phyloP scores from a whole-genome alignment of 2,888 invertebrate species.

The Drosophila nigritarsus region DNA sequence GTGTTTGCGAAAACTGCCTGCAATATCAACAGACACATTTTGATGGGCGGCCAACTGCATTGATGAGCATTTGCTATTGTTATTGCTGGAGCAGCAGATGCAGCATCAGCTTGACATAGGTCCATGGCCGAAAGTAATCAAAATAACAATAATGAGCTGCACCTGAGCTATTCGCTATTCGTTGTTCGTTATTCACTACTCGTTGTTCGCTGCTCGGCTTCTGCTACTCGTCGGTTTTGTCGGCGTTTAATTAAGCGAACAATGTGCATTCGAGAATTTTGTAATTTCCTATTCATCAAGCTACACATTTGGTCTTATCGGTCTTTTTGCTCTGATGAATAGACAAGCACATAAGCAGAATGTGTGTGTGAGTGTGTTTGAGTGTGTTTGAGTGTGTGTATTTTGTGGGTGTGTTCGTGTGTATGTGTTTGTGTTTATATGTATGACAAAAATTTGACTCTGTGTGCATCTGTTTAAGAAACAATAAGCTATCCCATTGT shows the following conservation, averaged over 20 bases:
- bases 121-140: constrained; percentile 38
- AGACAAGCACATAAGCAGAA: constrained; percentile 34
- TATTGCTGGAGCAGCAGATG: constrained; percentile 19
- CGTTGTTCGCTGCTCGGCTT: neutral
- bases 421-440: neutral
- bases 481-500: constrained; percentile 71
- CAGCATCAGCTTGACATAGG: constrained; percentile 13
- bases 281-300: constrained; percentile 72
- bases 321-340: constrained; percentile 48
- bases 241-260: constrained; percentile 66
- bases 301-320: constrained; percentile 45
- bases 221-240: constrained; percentile 5
- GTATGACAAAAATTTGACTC: constrained; percentile 36
- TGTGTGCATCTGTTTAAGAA: constrained; percentile 59
- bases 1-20: constrained; percentile 32
- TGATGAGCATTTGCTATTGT: constrained; percentile 69
- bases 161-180: constrained; percentile 12
- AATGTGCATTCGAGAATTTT: constrained; percentile 62
- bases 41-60: constrained; percentile 54
- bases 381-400: neutral
- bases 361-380: neutral
- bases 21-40: constrained; percentile 50
- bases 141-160: constrained; percentile 30
- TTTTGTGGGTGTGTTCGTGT: neutral
- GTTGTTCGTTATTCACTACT: constrained; percentile 1